Evolutionary conservation across 2,113 vertebrate genomes (phyloP).

Genomic region (Pedionomus torquatus): DNA sequence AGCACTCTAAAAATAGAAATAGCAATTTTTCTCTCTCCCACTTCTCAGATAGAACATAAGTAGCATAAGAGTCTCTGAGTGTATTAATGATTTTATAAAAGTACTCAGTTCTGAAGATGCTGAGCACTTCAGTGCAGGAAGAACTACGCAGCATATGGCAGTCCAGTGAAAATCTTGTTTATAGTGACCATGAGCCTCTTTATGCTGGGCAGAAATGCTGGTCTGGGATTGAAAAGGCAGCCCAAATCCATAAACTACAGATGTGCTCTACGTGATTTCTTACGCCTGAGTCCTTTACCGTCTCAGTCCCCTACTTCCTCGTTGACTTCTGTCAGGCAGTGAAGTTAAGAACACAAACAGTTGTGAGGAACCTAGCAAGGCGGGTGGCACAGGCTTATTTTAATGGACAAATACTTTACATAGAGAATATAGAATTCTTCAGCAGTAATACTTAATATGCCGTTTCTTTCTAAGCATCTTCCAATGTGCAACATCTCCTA

Average conservation of each 20-base stretch:
- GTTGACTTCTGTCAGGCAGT: neutral
- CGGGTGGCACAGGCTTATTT: neutral
- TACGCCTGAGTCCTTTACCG: rapidly evolving
- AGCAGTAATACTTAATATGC: rapidly evolving
- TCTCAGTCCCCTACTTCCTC: neutral
- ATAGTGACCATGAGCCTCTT: neutral
- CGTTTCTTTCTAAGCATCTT: neutral
- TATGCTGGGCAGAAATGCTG: neutral
- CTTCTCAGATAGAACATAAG: neutral
- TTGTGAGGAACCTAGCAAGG: neutral
- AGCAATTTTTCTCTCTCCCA: neutral
- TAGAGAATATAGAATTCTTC: neutral
- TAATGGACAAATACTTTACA: neutral
- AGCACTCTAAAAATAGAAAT: slow-evolving; percentile 12
- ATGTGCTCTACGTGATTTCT: neutral
- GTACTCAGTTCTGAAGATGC: neutral
- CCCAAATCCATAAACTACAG: neutral
- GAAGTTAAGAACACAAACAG: neutral
- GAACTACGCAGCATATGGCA: neutral
- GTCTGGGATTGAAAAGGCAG: neutral
- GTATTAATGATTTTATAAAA: neutral
- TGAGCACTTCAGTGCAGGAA: neutral
- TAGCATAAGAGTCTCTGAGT: neutral
- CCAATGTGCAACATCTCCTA: neutral
- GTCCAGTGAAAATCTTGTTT: neutral